Evolutionary conservation across 1,140 invertebrate genomes (phyloP).

Genomic region (Procambarus virginalis): DNA sequence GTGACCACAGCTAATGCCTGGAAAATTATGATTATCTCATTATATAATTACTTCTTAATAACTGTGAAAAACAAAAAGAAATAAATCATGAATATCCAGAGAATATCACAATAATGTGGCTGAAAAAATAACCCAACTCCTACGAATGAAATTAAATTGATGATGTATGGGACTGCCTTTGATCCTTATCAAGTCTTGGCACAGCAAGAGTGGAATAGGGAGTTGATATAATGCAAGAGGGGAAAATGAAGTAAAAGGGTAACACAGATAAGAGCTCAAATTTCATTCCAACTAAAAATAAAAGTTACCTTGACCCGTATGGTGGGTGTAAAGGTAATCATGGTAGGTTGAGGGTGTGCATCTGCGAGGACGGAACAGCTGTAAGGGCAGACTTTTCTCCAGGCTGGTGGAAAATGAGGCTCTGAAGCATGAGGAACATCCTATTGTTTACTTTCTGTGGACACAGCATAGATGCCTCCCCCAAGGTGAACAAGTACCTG

Average conservation of each 20-base stretch:
- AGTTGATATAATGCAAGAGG: too few species aligned
- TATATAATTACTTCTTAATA: neutral
- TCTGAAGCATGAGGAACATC: conserved; percentile 75
- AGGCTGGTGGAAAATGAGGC: conserved; percentile 71
- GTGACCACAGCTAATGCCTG: conserved; percentile 72
- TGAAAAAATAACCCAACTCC: too few species aligned
- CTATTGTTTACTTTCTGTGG: conserved; percentile 74
- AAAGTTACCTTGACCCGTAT: conserved; percentile 49
- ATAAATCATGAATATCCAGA: too few species aligned
- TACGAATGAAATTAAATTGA: too few species aligned
- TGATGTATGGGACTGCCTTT: too few species aligned
- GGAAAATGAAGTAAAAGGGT: too few species aligned
- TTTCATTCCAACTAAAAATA: neutral
- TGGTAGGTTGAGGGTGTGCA: conserved; percentile 59
- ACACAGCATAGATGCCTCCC: conserved; percentile 75
- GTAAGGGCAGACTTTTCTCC: conserved; percentile 17
- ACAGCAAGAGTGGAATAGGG: too few species aligned
- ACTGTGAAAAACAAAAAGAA: too few species aligned
- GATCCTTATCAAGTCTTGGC: too few species aligned
- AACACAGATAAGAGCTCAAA: too few species aligned
- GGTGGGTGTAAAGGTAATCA: conserved; percentile 63
- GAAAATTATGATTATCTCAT: neutral
- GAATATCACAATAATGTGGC: too few species aligned
- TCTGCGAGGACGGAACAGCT: conserved; percentile 60
- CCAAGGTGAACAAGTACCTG: conserved; percentile 74